Evolutionary conservation across 2,113 vertebrate species (phyloP), one percentile per base, ranked within the genome.

Genomic region (Tichodroma muraria): DNA sequence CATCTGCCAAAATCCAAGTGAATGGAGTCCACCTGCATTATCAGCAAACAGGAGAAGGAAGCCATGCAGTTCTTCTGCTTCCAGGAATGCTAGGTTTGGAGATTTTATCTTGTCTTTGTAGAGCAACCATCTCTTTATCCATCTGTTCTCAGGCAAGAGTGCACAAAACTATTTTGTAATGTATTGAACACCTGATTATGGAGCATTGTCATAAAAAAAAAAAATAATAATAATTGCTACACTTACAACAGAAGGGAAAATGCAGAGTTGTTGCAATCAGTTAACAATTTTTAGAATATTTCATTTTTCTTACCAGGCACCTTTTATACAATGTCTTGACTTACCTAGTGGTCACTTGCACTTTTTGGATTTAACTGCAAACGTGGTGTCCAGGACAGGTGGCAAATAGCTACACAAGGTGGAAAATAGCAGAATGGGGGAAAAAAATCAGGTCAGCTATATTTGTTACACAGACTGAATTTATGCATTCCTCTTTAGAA

Each of bases 1-100:
- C 82, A 19, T 98, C 98, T 16, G 97, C 96, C 73, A 98, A 97
- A 95, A 94, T 97, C 66, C 89, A 93, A n/a, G 98, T 99, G 75
- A 99, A 99, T 63, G 98, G 98, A 37, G 98, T 98, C 66, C 95
- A 98, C 42, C 97, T 99, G 37, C 98, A 98, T 95, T 99, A 98
- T 11, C 98, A 98, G 96, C 96, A 88, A 81, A 98, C 98, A 1
- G 99, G 99, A 89, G 90, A 80, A 73, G 99, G 99, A 80, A 95
- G 97, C 17, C 99, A 99, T n/a, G 96, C 95, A 0, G 93, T 99
- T 80, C 97, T 99, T 85, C 95, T 99, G 59, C 96, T 99, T 79
- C 99, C 99, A 6, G 99, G 99, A 42, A 99, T 98, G 97, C 88
- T 99, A 92, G 99, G 99, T 99, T 71, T 80, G 98, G n/a, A 90